Percentiles rank a stretch among this genome's conserved stretches.
Conservation (phyloP, 2,113 vertebrate species). For the Leucopsar rothschildi region DNA sequence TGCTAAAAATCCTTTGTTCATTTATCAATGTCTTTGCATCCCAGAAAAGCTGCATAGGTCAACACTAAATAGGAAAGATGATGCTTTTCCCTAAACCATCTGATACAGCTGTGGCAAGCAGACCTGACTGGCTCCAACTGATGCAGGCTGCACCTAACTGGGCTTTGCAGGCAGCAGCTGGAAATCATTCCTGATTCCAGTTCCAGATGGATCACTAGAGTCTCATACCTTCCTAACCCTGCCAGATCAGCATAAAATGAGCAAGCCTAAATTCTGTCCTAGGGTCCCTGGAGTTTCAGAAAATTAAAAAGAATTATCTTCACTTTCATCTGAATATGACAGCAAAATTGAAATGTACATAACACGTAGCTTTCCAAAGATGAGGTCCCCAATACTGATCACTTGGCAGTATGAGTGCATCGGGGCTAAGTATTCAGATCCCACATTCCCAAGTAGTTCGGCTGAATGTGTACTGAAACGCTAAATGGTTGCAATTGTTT, state of each 20-base stretch:
- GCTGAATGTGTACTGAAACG: neutral
- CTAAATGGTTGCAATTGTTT: constrained; percentile 48
- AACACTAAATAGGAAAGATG: neutral
- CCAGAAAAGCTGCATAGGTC: neutral
- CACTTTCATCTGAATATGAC: neutral
- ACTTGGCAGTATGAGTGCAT: rapidly evolving
- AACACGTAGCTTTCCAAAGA: neutral
- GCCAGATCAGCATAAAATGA: neutral
- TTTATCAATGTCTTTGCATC: neutral
- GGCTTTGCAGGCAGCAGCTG: neutral
- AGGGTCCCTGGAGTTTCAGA: neutral
- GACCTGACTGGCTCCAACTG: neutral
- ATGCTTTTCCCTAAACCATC: neutral
- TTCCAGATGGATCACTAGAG: neutral
- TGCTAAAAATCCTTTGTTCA: neutral
- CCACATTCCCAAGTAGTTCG: neutral
- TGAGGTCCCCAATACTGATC: neutral
- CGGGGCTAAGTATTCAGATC: neutral
- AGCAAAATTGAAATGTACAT: neutral
- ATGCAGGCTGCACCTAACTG: neutral
- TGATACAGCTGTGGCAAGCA: neutral
- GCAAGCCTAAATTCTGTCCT: neutral
- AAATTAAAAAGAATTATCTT: neutral
- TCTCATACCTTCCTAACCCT: neutral
- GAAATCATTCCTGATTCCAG: neutral